Conservation (phyloP, 2,797 vertebrate genomes). For the Pseudochirops corinnae region DNA sequence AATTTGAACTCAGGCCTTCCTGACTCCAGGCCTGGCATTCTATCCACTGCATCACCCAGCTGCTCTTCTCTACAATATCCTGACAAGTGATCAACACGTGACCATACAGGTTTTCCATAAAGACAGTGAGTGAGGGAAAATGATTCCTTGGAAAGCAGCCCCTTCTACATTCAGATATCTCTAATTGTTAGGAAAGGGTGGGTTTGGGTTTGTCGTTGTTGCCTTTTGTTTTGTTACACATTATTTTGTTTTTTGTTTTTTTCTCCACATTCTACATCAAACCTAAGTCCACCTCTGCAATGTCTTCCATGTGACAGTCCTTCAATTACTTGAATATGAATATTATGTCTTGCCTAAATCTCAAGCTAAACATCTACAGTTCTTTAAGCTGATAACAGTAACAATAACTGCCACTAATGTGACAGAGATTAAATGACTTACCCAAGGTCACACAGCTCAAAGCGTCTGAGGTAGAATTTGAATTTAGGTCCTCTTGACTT, state of each 20-base stretch:
- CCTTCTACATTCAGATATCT: neutral
- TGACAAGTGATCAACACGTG: neutral
- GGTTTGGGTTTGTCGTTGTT: neutral
- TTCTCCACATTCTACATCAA: neutral
- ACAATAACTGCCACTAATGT: neutral
- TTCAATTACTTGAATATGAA: neutral
- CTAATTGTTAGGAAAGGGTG: neutral
- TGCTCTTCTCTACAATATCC: neutral
- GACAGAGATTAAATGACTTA: neutral
- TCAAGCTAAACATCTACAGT: neutral
- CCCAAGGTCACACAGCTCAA: slow-evolving; percentile 9
- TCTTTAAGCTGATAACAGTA: neutral
- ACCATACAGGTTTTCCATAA: neutral
- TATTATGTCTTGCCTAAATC: neutral
- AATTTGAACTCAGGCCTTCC: neutral
- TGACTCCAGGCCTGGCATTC: neutral
- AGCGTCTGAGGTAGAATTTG: slow-evolving; percentile 18
- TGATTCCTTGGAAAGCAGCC: neutral
- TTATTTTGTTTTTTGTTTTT: neutral
- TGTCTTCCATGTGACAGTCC: neutral
- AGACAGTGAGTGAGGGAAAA: neutral
- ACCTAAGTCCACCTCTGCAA: neutral
- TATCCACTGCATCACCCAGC: neutral
- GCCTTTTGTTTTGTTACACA: neutral
- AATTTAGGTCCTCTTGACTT: slow-evolving; percentile 30